Conservation (phyloP, 2,888 invertebrate species). For the Octodonta nipae region DNA sequence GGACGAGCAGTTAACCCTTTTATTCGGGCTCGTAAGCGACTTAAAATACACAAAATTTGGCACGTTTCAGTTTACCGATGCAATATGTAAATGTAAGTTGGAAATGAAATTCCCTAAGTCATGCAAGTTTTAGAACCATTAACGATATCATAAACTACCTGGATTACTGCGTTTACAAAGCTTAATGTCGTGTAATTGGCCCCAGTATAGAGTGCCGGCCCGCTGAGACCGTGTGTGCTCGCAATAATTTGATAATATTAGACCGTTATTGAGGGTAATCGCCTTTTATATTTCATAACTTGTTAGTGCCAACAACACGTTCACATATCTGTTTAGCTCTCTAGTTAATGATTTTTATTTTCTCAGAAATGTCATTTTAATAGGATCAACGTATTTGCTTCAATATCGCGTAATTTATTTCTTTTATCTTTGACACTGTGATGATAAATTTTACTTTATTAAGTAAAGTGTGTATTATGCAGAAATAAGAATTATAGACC, state of each 20-base stretch:
- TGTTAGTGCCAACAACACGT: slow-evolving; percentile 20
- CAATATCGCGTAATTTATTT: no score
- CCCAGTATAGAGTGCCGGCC: slow-evolving; percentile 29
- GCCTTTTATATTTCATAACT: slow-evolving; percentile 23
- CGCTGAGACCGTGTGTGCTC: slow-evolving; percentile 20
- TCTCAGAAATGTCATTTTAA: no score
- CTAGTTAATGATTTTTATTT: no score
- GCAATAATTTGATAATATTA: slow-evolving; percentile 30
- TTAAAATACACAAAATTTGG: neutral
- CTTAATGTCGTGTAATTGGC: slow-evolving; percentile 31
- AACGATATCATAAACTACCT: slow-evolving; percentile 32
- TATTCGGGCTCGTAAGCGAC: no score
- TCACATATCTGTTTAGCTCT: no score
- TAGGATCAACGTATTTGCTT: no score
- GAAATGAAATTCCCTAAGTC: slow-evolving; percentile 31
- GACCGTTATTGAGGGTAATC: slow-evolving; percentile 25
- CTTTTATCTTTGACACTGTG: no score
- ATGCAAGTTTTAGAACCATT: slow-evolving; percentile 30
- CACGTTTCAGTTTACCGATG: slow-evolving; percentile 1
- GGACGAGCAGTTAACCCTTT: no score
- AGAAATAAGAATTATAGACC: no score
- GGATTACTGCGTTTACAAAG: slow-evolving; percentile 32
- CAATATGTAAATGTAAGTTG: slow-evolving; percentile 2
- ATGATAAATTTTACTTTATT: no score
- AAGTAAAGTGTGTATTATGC: no score